Conservation (phyloP, 2,113 vertebrate species). For the Lathamus discolor region DNA sequence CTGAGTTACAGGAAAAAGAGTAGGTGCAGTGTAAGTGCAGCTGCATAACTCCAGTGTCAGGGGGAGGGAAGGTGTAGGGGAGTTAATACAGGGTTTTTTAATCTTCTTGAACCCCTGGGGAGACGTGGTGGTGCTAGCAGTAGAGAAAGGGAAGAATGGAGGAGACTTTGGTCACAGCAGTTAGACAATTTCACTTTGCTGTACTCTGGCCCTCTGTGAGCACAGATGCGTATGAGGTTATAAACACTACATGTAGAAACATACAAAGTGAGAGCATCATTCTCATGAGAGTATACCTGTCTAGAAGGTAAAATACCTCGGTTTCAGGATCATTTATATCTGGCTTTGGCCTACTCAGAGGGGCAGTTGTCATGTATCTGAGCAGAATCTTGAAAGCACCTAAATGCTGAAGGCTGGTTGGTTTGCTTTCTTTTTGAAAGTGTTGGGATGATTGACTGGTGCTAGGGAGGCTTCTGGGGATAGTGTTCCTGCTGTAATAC, state of each 20-base stretch:
- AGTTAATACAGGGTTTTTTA: background rate
- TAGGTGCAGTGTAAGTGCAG: no score
- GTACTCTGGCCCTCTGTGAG: background rate
- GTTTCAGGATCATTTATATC: background rate
- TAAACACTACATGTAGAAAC: background rate
- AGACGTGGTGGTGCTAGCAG: background rate
- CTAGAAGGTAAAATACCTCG: background rate
- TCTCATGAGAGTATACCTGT: background rate
- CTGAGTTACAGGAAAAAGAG: background rate
- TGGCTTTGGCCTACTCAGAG: background rate
- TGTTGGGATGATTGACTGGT: background rate
- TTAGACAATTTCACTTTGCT: background rate
- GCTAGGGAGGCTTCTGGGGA: background rate
- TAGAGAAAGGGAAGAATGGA: background rate
- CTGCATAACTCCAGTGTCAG: background rate
- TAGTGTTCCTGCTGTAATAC: background rate
- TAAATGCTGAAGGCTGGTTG: background rate
- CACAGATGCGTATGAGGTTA: rapidly evolving
- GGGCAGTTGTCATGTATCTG: background rate
- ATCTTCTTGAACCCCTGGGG: background rate
- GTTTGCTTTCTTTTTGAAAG: background rate
- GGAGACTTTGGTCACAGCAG: background rate
- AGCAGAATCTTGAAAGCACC: background rate
- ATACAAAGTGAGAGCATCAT: background rate
- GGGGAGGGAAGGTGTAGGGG: background rate